Percentiles rank a stretch among this genome's conserved stretches.
Conservation (phyloP, 1,140 invertebrate species). For the Asobara japonica region DNA sequence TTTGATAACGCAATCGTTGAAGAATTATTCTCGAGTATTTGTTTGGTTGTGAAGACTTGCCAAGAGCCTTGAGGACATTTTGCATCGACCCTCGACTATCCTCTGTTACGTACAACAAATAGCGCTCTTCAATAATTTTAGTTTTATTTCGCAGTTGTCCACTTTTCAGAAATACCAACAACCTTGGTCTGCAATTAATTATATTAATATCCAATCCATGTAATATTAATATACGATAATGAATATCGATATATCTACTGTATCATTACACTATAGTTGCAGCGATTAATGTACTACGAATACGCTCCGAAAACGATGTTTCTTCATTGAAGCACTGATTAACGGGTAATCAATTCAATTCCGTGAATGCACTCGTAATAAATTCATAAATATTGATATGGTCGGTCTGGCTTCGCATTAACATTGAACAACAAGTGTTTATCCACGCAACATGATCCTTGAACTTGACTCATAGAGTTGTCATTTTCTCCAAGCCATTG, state of each 20-base stretch:
- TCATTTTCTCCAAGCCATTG: background rate
- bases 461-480: background rate
- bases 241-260: too few species aligned
- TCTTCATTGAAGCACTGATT: background rate
- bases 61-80: slow-evolving; percentile 23
- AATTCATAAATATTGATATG: background rate
- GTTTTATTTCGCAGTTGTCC: background rate
- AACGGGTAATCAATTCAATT: background rate
- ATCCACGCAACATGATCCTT: background rate
- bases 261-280: too few species aligned
- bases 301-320: too few species aligned
- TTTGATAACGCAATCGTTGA: slow-evolving; percentile 25
- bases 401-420: background rate
- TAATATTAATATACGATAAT: too few species aligned
- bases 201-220: too few species aligned
- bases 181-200: too few species aligned
- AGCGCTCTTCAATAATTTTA: background rate
- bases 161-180: too few species aligned
- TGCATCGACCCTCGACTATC: background rate
- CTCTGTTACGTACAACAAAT: background rate
- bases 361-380: background rate
- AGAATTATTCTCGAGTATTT: slow-evolving; percentile 19
- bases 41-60: background rate
- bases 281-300: too few species aligned
- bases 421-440: background rate